Conservation (phyloP, 1,140 invertebrate genomes). For the Psilanteris sp. region DNA sequence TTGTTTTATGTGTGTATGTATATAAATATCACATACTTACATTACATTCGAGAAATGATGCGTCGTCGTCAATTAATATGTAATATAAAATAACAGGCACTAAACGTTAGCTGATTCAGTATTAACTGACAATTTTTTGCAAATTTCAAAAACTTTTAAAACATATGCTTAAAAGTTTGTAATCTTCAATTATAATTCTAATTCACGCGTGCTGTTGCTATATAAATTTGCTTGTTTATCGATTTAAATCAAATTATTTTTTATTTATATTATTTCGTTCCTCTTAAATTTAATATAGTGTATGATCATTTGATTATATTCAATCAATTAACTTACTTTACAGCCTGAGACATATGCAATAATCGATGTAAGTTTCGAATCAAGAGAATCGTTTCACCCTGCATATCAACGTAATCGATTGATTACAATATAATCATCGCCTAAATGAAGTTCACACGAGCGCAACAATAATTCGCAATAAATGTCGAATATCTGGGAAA, state of each 20-base stretch:
- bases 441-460: constrained; percentile 3
- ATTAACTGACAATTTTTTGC: constrained; percentile 38
- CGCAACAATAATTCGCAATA: not conserved
- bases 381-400: constrained; percentile 65
- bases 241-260: constrained; percentile 46
- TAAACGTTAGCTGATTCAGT: constrained; percentile 61
- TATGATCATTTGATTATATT: constrained; percentile 68
- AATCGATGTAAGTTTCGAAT: constrained; percentile 71
- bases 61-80: constrained; percentile 58
- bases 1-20: too few relatives aligned
- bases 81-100: constrained; percentile 69
- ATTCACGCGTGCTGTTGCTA: constrained; percentile 52
- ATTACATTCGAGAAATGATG: constrained; percentile 64
- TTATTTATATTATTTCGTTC: constrained; percentile 52
- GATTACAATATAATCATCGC: constrained; percentile 17
- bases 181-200: constrained; percentile 50
- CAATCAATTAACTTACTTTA: constrained; percentile 77
- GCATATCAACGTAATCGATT: constrained; percentile 28
- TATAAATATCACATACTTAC: constrained; percentile 71
- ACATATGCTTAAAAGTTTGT: constrained; percentile 49
- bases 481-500: not conserved
- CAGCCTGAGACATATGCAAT: constrained; percentile 75
- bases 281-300: constrained; percentile 40
- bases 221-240: constrained; percentile 43
- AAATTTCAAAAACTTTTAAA: constrained; percentile 40